These are phyloP conservation scores for Anhinga rufa DNA, from an alignment of 2,113 vertebrate species.

Conservation along the genomic window DNA sequence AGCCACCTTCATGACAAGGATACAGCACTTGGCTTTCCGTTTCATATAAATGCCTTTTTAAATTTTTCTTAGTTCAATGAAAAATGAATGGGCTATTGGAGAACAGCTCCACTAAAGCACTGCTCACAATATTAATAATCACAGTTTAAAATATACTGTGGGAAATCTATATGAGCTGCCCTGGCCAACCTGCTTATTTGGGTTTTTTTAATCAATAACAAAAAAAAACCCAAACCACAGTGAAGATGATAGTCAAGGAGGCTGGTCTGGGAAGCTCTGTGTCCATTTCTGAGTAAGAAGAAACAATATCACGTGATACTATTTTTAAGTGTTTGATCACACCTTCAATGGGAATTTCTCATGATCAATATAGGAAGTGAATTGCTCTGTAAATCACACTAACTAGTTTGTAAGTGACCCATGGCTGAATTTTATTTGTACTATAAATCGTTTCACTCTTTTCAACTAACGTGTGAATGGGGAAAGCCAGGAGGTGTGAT, in stretches of 20 bases:
- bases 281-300: background rate
- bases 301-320: background rate
- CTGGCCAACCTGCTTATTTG: background rate
- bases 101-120: background rate
- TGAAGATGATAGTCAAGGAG: background rate
- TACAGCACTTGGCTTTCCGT: background rate
- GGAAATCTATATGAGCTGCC: background rate
- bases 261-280: background rate
- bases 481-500: background rate
- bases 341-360: background rate
- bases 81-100: background rate
- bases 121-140: background rate
- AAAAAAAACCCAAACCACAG: background rate
- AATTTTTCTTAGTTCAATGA: background rate
- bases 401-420: conserved; percentile 26
- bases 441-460: background rate
- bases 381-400: conserved; percentile 53
- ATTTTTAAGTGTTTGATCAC: background rate
- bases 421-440: background rate
- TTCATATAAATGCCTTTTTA: background rate
- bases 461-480: background rate
- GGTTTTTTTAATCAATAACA: background rate
- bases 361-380: conserved; percentile 2
- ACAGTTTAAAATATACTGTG: background rate
- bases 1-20: background rate